Evolutionary conservation across 1,140 invertebrate genomes (phyloP).

Genomic region (Whitmania pigra): DNA sequence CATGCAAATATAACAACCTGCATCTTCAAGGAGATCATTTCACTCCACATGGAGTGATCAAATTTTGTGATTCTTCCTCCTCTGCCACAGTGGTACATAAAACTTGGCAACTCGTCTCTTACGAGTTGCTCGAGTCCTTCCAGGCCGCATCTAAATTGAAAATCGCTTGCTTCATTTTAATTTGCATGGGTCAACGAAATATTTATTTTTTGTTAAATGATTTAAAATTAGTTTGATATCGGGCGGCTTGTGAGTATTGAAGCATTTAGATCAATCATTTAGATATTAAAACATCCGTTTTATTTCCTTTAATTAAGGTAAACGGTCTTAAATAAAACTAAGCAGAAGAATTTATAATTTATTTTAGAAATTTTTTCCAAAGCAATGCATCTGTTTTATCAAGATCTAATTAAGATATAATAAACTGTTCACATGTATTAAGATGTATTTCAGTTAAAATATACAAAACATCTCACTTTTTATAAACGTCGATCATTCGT

Average conservation of each 20-base stretch:
- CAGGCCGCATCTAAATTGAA: neutral
- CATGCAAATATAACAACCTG: neutral
- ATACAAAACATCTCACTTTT: slow-evolving; percentile 30
- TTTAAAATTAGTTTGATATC: neutral
- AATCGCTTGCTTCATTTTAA: neutral
- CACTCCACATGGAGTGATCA: neutral
- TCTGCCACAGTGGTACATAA: neutral
- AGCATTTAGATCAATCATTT: too few relatives aligned
- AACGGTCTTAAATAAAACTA: neutral
- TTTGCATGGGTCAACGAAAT: neutral
- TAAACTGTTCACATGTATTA: neutral
- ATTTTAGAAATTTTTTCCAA: neutral
- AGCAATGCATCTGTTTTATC: neutral
- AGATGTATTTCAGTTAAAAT: too few relatives aligned
- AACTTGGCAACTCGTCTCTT: slow-evolving; percentile 9
- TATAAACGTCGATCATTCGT: slow-evolving; percentile 67
- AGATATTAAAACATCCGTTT: too few relatives aligned
- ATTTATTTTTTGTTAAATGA: neutral
- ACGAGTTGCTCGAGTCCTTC: neutral
- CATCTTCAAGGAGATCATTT: slow-evolving; percentile 2
- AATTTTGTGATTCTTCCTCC: neutral
- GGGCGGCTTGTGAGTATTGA: too few relatives aligned
- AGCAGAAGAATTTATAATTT: neutral
- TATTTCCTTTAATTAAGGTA: neutral
- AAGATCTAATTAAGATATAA: neutral